Conservation (phyloP, 2,113 vertebrate species). For the Cottus gobio region DNA sequence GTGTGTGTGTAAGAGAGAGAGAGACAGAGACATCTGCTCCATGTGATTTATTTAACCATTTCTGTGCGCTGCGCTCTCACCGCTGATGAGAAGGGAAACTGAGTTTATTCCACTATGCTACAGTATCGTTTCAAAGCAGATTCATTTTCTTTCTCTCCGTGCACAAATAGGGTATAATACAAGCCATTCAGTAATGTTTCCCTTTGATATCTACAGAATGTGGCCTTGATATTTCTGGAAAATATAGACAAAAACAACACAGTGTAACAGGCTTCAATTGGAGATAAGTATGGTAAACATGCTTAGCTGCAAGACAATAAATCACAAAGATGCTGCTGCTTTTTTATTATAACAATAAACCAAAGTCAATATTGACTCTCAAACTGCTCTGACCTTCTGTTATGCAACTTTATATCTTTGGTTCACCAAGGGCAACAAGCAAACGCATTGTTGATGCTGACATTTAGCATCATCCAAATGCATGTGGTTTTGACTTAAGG, state of each 20-base stretch:
- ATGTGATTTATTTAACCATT: conserved; percentile 77
- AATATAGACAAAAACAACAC: conserved; percentile 8
- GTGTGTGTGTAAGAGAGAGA: conserved; percentile 23
- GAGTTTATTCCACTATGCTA: conserved; percentile 45
- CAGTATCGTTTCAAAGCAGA: conserved; percentile 58
- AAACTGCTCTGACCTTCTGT: conserved; percentile 56
- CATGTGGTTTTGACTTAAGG: conserved; percentile 71
- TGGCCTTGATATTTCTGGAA: conserved; percentile 29
- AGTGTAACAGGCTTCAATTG: neutral
- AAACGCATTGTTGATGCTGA: conserved; percentile 66
- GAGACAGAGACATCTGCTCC: conserved; percentile 56
- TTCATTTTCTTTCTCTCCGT: conserved; percentile 54
- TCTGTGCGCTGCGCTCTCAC: conserved; percentile 45
- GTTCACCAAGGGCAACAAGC: conserved; percentile 35
- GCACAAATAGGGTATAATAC: conserved; percentile 31
- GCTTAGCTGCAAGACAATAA: neutral
- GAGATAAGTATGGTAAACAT: conserved; percentile 25
- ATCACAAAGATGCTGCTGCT: conserved; percentile 14
- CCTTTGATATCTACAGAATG: conserved; percentile 43
- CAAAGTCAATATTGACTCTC: conserved; percentile 36
- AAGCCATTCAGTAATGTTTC: conserved; percentile 25
- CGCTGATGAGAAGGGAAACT: conserved; percentile 49
- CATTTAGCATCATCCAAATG: conserved; percentile 72
- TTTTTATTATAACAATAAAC: conserved; percentile 41
- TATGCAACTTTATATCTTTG: conserved; percentile 53